A percentile compares a stretch with the other conserved stretches of the same genome.
Evolutionary conservation across 2,888 invertebrate genomes (phyloP).

Genomic region (Embidobia sp.): DNA sequence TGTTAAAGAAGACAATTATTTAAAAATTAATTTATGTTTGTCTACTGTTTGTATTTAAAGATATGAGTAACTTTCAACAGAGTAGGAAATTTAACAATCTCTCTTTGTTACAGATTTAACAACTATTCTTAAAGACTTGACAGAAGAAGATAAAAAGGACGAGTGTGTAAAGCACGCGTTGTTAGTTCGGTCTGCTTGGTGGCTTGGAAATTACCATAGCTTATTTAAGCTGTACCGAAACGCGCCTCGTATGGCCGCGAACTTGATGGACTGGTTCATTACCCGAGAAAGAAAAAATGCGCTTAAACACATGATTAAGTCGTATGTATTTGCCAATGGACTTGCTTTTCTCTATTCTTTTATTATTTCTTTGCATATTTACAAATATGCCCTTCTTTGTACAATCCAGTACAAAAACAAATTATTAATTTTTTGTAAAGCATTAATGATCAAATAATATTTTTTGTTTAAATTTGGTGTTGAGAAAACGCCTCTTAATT

Average conservation of each 20-base stretch:
- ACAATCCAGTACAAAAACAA: background rate
- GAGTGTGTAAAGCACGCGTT: slow-evolving; percentile 93
- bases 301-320: slow-evolving; percentile 95
- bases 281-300: slow-evolving; percentile 96
- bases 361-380: slow-evolving; percentile 35
- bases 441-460: too few species aligned
- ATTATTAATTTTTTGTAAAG: background rate
- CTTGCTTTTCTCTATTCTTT: slow-evolving; percentile 42
- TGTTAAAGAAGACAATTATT: too few species aligned
- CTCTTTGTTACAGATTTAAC: slow-evolving; percentile 90
- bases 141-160: slow-evolving; percentile 89
- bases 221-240: slow-evolving; percentile 95
- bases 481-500: background rate
- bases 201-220: slow-evolving; percentile 94
- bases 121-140: slow-evolving; percentile 92
- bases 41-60: too few species aligned
- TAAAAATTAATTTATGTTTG: too few species aligned
- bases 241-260: slow-evolving; percentile 97
- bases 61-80: background rate
- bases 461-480: too few species aligned
- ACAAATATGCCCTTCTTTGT: background rate
- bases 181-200: slow-evolving; percentile 95
- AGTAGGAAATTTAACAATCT: slow-evolving; percentile 19
- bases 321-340: slow-evolving; percentile 88
- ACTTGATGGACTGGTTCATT: slow-evolving; percentile 99